These are phyloP conservation scores for Stratiomys singularior DNA, from an alignment of 2,888 invertebrate genomes.

Conservation along the genomic window DNA sequence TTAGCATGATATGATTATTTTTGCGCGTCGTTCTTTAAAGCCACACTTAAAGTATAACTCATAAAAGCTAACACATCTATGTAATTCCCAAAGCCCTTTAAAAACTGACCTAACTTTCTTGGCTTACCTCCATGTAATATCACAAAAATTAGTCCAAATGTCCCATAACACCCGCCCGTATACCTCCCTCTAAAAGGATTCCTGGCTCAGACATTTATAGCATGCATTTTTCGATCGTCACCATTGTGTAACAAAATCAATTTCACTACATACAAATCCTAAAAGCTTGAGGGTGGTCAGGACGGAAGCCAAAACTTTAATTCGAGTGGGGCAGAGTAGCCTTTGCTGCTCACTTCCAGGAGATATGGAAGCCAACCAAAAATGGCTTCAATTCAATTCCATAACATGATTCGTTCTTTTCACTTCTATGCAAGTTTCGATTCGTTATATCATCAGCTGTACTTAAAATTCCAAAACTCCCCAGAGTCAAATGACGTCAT, in stretches of 20 bases:
- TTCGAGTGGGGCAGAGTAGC: neutral
- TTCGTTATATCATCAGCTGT: neutral
- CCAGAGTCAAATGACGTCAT: conserved; percentile 15
- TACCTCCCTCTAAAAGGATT: neutral
- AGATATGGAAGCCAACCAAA: neutral
- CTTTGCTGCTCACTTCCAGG: neutral
- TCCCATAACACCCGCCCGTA: too few species aligned
- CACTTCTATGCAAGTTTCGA: neutral
- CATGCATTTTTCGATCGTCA: neutral
- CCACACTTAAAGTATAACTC: too few species aligned
- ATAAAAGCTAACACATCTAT: too few species aligned
- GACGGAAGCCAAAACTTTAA: neutral
- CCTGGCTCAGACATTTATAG: neutral
- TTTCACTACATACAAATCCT: neutral
- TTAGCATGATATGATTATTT: too few species aligned
- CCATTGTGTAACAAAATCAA: conserved; percentile 33
- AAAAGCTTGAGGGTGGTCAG: conserved; percentile 21
- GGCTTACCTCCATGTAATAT: too few species aligned
- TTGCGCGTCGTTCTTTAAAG: too few species aligned
- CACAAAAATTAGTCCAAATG: too few species aligned
- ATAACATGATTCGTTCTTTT: neutral
- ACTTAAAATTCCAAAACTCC: neutral
- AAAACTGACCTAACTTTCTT: too few species aligned
- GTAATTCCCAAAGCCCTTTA: too few species aligned
- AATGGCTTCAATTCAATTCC: conserved; percentile 7